These are phyloP conservation scores for Callosobruchus maculatus DNA, from an alignment of 2,888 invertebrate species.

Conservation along the genomic window DNA sequence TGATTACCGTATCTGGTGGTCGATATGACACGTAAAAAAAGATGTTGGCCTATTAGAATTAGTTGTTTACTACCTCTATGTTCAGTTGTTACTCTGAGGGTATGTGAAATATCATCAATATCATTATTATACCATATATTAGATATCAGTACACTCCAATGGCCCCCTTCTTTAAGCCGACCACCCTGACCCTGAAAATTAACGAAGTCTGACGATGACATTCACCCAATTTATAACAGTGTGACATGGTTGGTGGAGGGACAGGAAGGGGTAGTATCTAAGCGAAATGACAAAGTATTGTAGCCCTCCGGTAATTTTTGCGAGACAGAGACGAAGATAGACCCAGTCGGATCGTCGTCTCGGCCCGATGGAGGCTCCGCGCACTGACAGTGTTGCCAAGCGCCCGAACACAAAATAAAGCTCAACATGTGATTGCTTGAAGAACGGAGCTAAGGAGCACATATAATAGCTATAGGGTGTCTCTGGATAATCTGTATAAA, in stretches of 20 bases:
- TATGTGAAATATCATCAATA: no score
- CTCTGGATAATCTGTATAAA: no score
- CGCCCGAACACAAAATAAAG: neutral
- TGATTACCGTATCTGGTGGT: no score
- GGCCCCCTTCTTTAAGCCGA: neutral
- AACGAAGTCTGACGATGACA: neutral
- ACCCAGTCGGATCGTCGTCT: neutral
- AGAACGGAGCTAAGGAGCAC: no score
- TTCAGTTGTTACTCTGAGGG: no score
- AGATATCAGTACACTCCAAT: no score
- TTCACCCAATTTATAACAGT: neutral
- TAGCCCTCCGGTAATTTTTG: neutral
- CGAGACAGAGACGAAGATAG: neutral
- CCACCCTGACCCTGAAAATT: neutral
- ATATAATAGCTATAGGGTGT: no score
- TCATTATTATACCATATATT: no score
- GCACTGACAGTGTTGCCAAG: neutral
- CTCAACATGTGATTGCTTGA: neutral
- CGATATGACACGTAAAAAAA: no score
- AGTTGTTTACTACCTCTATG: no score
- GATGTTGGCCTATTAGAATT: no score
- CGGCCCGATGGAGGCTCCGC: neutral
- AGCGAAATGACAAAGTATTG: neutral
- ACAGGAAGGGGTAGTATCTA: neutral
- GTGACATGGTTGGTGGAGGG: neutral